Conservation (phyloP, 2,113 vertebrate genomes). For the Hydrolagus affinis region DNA sequence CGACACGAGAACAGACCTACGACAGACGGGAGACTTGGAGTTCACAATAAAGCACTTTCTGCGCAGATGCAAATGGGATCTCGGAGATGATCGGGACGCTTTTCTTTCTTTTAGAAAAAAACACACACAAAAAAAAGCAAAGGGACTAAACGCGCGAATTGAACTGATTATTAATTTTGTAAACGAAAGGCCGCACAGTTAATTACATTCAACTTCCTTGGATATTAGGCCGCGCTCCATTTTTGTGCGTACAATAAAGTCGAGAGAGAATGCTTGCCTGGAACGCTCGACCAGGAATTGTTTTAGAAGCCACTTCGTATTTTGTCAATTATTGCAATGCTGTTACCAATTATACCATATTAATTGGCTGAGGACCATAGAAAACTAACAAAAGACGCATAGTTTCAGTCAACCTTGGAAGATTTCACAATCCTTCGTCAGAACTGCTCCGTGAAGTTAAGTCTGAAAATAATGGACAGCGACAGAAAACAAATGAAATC, state of each 20-base stretch:
- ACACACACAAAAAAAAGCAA: neutral
- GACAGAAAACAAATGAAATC: conserved; percentile 26
- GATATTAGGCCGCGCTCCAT: neutral
- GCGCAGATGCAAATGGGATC: neutral
- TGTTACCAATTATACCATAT: conserved; percentile 20
- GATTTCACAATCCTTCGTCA: neutral
- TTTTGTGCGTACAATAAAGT: no score
- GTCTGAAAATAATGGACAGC: conserved; percentile 10
- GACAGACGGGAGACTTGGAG: neutral
- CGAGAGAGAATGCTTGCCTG: neutral
- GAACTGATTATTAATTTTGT: conserved; percentile 5
- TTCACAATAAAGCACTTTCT: neutral
- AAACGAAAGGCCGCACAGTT: neutral
- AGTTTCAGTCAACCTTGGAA: conserved; percentile 19
- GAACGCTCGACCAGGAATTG: neutral
- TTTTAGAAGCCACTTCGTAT: neutral
- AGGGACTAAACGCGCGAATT: no score
- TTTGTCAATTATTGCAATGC: conserved; percentile 18
- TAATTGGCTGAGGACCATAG: conserved; percentile 18
- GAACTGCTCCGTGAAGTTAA: conserved; percentile 12
- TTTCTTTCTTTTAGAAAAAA: neutral
- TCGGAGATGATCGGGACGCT: neutral
- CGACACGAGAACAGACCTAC: neutral
- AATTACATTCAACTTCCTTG: conserved; percentile 12
- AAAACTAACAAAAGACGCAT: conserved; percentile 21